Percentiles rank a stretch among this genome's conserved stretches.
Evolutionary conservation across 2,888 invertebrate species (phyloP).

Genomic region (Drosophila pseudotakahashii): DNA sequence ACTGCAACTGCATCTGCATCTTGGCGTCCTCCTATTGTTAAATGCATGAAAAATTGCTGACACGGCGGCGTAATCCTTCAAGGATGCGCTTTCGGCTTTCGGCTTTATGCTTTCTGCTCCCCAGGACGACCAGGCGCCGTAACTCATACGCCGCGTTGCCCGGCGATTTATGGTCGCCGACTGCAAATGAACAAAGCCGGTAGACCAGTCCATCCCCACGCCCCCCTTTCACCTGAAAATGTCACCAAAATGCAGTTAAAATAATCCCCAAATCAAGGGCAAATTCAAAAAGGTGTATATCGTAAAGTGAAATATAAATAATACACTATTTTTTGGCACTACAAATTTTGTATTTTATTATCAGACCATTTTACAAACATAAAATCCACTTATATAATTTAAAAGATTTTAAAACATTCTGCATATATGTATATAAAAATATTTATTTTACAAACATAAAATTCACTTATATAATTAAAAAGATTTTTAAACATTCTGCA

Average conservation of each 20-base stretch:
- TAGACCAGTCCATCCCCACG: neutral
- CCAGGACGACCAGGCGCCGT: slow-evolving; percentile 43
- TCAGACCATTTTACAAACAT: too few species aligned
- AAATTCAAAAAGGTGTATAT: too few species aligned
- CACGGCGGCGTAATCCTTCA: slow-evolving; percentile 48
- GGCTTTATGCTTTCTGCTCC: neutral
- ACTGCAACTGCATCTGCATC: slow-evolving; percentile 10
- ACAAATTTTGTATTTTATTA: too few species aligned
- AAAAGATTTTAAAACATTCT: too few species aligned
- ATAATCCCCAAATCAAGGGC: too few species aligned
- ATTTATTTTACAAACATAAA: too few species aligned
- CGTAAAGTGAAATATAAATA: too few species aligned
- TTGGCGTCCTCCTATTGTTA: slow-evolving; percentile 61
- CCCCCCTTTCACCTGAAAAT: neutral
- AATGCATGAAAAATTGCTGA: slow-evolving; percentile 75
- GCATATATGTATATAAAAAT: too few species aligned
- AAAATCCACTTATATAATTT: too few species aligned
- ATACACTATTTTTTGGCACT: too few species aligned
- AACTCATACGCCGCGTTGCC: slow-evolving; percentile 69
- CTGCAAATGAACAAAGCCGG: slow-evolving; percentile 73
- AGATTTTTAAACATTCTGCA: too few species aligned
- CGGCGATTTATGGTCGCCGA: slow-evolving; percentile 65
- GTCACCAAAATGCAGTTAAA: neutral
- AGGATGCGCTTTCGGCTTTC: slow-evolving; percentile 7
- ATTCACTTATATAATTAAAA: too few species aligned